Percentiles rank a stretch among this genome's conserved stretches.
Evolutionary conservation across 2,113 vertebrate genomes (phyloP).

Genomic region (Etia nguti): DNA sequence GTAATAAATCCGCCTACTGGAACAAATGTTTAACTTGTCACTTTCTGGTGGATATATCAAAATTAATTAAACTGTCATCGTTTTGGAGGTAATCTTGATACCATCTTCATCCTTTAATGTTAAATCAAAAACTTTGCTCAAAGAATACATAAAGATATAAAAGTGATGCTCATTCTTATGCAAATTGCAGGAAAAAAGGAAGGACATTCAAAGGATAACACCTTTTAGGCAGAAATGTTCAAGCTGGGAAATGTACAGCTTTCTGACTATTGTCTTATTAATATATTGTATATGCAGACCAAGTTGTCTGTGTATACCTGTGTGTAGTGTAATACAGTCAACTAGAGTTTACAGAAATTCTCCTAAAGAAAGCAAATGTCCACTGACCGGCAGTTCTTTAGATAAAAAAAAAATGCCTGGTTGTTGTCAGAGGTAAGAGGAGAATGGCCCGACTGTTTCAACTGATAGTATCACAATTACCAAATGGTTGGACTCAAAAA

Average conservation of each 20-base stretch:
- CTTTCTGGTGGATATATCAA: neutral
- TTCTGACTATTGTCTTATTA: neutral
- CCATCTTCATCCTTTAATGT: slow-evolving; percentile 10
- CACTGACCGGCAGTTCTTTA: neutral
- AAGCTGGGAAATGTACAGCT: neutral
- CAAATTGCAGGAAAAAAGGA: neutral
- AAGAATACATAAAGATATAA: neutral
- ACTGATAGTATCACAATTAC: neutral
- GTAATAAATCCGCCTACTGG: neutral
- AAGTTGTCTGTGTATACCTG: neutral
- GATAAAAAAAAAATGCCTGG: neutral
- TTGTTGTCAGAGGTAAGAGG: neutral
- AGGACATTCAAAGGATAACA: neutral
- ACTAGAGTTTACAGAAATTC: neutral
- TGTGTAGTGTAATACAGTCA: neutral
- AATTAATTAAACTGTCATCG: slow-evolving; percentile 55
- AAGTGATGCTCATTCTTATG: neutral
- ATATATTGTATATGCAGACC: neutral
- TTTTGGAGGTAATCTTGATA: slow-evolving; percentile 18
- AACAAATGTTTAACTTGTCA: neutral
- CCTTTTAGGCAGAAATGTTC: neutral
- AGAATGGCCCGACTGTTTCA: neutral
- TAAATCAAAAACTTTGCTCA: neutral
- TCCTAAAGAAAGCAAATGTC: neutral
- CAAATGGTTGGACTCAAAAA: neutral